Evolutionary conservation across 2,888 invertebrate genomes (phyloP), one percentile per base, ranked within the genome.

Genomic region (Thyatira batis): DNA sequence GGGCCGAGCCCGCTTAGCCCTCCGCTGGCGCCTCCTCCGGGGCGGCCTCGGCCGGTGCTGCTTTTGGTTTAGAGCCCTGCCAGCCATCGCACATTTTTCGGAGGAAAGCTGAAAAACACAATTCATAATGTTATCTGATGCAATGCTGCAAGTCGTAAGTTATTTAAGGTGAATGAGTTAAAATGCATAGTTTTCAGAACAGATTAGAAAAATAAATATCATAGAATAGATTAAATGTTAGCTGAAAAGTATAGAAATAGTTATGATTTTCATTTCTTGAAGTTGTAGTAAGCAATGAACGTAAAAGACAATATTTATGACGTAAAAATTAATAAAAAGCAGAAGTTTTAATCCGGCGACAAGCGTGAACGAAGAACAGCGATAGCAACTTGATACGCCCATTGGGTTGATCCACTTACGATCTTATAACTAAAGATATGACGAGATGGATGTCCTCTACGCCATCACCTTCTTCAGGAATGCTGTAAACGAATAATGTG

Each of bases 401-500:
- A 39, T 39, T 39, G 48, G 27, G 48, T 27, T 66, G 51, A 56
- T 68, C 64, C 86, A 93, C 92, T 92, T 92, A 92, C 91, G 92
- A 93, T 92, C 92, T 92, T 92, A 92, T 81, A 86, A 87, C 92
- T 92, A 92, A 91, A 88, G 88, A 88, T 85, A 84, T 82, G 87
- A 87, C 78, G 88, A 80, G 77, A 78, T 73, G 82, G 81, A 67
- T 67, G 77, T 82, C 85, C 80, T 87, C 86, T 90, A 95, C 92
- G 93, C 93, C 94, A 95, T 94, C 92, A 95, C 92, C 93, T 95
- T 95, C 94, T 95, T 95, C 93, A 95, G 94, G 94, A 95, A 95
- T 92, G 95, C 95, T 95, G 94, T 76, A 94, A 94, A 90, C 73
- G 85, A 76, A 90, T 71, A 87, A 84, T 57, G 60, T 69, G 80